Conservation (phyloP, 2,113 vertebrate species). For the Morone chrysops region DNA sequence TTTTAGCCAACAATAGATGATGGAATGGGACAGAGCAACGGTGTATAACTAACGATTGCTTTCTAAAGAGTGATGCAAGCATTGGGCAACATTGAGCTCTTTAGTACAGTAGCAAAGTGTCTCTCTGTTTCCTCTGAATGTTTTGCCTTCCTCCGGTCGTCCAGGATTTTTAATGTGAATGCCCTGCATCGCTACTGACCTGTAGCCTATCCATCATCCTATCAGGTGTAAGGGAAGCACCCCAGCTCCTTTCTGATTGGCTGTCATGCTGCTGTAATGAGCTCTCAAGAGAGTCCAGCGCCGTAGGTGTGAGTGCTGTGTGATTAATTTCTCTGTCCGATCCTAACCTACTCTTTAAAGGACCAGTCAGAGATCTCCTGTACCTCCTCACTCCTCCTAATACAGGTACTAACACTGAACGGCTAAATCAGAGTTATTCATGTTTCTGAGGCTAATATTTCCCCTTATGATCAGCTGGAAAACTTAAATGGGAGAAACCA, state of each 20-base stretch:
- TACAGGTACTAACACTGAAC: not conserved
- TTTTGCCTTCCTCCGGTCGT: not conserved
- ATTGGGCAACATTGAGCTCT: too few relatives aligned
- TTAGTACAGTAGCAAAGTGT: too few relatives aligned
- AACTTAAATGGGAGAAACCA: not conserved
- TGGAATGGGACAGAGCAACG: too few relatives aligned
- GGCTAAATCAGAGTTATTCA: not conserved
- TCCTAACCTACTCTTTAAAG: not conserved
- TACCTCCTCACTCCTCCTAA: not conserved
- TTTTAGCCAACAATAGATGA: too few relatives aligned
- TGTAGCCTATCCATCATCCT: constrained; percentile 37
- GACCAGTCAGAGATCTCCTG: not conserved
- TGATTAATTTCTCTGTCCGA: constrained; percentile 13
- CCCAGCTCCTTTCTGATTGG: constrained; percentile 26
- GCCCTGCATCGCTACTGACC: not conserved
- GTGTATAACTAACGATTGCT: too few relatives aligned
- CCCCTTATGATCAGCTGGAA: not conserved
- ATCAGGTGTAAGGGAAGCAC: not conserved
- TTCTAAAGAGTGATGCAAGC: too few relatives aligned
- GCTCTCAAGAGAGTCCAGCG: constrained; percentile 23
- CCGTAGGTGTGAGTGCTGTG: not conserved
- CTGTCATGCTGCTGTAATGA: constrained; percentile 19
- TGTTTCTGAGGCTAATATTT: not conserved
- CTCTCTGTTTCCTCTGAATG: too few relatives aligned
- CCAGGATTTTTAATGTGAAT: not conserved